phyloP scores from a whole-genome alignment of 1,140 invertebrate species.

The Chlorops oryzae region DNA sequence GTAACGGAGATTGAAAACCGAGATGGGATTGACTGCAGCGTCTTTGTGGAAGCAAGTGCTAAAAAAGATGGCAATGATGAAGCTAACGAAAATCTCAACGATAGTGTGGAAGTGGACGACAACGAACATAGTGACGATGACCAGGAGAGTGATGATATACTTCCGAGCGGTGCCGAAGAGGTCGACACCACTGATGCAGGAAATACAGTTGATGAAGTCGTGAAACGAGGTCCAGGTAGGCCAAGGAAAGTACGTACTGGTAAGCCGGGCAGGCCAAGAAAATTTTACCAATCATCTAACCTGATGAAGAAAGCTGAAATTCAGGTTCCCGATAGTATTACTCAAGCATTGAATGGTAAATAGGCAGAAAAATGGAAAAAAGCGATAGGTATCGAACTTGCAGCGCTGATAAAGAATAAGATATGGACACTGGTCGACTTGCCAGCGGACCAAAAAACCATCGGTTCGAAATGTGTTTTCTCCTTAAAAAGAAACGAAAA shows the following conservation, averaged over 20 bases:
- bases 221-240: no score
- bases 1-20: background rate
- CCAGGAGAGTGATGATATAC: no score
- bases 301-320: background rate
- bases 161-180: no score
- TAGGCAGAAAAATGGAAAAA: background rate
- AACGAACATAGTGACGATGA: no score
- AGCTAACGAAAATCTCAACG: no score
- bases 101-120: no score
- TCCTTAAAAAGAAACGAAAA: slow-evolving; percentile 22
- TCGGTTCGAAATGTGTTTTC: slow-evolving; percentile 18
- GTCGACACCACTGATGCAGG: no score
- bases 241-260: no score
- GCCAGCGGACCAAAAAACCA: slow-evolving; percentile 9
- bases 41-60: background rate
- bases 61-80: background rate
- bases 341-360: background rate
- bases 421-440: slow-evolving; percentile 14
- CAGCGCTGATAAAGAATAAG: slow-evolving; percentile 11
- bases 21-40: background rate
- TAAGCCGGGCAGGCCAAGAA: no score
- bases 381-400: slow-evolving; percentile 14
- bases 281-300: no score
- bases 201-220: background rate
- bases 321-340: background rate